Conservation (phyloP, 2,113 vertebrate genomes). For the Raphicerus campestris region DNA sequence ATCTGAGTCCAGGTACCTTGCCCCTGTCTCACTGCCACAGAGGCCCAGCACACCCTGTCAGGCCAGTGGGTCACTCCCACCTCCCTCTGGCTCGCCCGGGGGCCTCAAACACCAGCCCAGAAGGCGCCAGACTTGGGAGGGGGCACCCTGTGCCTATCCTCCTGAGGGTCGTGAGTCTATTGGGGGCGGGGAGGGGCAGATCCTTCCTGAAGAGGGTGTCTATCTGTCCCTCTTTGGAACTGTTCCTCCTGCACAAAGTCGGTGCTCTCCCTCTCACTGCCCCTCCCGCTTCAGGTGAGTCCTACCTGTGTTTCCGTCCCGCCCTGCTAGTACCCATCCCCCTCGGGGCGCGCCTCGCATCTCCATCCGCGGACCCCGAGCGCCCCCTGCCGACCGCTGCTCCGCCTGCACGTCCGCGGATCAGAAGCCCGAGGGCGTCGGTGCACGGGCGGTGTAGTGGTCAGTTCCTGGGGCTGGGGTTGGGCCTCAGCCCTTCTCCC, state of each 20-base stretch:
- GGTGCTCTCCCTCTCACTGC: no score
- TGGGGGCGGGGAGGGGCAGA: not conserved
- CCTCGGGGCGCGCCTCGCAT: fast-evolving
- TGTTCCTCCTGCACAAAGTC: not conserved
- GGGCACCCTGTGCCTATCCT: not conserved
- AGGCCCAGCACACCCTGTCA: not conserved
- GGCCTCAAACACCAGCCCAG: not conserved
- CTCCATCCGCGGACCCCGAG: not conserved
- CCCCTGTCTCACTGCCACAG: not conserved
- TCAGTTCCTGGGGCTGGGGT: not conserved
- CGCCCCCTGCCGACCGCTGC: slow-evolving; percentile 46
- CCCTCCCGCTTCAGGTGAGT: no score
- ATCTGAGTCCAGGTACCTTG: not conserved
- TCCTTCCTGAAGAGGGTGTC: not conserved
- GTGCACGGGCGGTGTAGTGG: fast-evolving
- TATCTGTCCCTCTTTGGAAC: not conserved
- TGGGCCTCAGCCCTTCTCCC: not conserved
- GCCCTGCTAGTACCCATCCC: not conserved
- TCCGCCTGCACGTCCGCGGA: not conserved
- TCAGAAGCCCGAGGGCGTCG: fast-evolving
- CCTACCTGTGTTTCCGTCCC: not conserved
- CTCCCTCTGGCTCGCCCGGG: no score
- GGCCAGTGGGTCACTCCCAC: not conserved
- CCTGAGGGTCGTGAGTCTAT: not conserved
- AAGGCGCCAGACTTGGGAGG: not conserved